Conservation (phyloP, 1,140 invertebrate species). For the Diachasma alloeum region DNA sequence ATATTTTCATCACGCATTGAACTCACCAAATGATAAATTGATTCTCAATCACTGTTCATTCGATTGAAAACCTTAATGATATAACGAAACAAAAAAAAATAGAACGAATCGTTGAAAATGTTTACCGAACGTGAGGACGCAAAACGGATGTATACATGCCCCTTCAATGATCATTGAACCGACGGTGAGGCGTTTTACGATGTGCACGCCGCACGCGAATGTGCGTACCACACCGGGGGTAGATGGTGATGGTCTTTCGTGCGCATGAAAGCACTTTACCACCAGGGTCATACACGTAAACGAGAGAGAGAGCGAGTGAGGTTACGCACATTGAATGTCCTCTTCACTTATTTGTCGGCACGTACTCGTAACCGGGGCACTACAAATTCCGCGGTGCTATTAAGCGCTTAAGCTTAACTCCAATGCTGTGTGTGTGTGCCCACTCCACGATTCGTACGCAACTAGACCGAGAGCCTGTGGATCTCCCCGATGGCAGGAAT, state of each 20-base stretch:
- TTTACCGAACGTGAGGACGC: constrained; percentile 21
- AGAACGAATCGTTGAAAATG: background rate
- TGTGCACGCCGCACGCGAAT: background rate
- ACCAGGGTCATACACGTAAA: background rate
- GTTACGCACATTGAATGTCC: background rate
- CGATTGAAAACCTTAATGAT: no score
- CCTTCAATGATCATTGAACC: background rate
- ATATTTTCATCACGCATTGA: no score
- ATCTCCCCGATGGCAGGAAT: constrained; percentile 27
- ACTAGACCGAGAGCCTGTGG: constrained; percentile 9
- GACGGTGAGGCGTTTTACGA: background rate
- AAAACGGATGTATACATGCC: constrained; percentile 9
- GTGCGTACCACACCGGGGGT: background rate
- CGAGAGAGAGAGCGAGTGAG: background rate
- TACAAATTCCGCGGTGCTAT: constrained; percentile 1
- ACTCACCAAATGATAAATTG: no score
- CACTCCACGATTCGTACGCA: background rate
- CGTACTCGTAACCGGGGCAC: constrained; percentile 15
- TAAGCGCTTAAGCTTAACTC: constrained; percentile 8
- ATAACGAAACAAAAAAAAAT: background rate
- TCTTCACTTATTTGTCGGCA: constrained; percentile 31
- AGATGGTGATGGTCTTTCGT: background rate
- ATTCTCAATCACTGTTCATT: no score
- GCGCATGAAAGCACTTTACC: constrained; percentile 5
- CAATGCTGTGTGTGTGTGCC: background rate